Base-by-base conservation (phyloP, 1,140 invertebrate genomes). In the Trichoplusia ni region DNA sequence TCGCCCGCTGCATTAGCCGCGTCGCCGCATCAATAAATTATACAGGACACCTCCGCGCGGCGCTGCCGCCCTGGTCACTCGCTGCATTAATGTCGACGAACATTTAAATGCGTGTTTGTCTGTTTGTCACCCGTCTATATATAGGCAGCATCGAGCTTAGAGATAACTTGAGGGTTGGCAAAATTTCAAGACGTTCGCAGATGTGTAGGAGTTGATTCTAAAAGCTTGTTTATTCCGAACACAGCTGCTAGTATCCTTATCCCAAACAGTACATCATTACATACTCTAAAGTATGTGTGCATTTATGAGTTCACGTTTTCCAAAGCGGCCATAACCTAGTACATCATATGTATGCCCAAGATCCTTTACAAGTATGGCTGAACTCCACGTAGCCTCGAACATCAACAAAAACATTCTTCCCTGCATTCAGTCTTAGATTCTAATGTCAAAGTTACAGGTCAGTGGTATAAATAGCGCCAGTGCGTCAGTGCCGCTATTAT, bases 11-110 rank as follows among this genome's bases (percentile, higher is more conserved):
- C 86, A 89, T 89, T 89, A 89, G 86, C 76, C 63, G 66, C 79
- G 86, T 88, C 85, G 82, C 83, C 78, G 71, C 61, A 61, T 66
- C 77, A 75, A 84, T 89, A 87, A 89, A 85, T 89, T 84, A 88
- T 77, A 72, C 71, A 37, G 46, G 77, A 80, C 81, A 77, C 77
- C 77, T 80, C 77, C 71, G 61, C 70, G 68, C 72, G 62, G 63
- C 68, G 53, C 68, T 85, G 79, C 78, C 63, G 66, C 42, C 82
- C 77, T 80, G 79, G 80, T 84, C 73, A 74, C 72, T 77, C 67
- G 53, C 11, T 49, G 46, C 60, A 71, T 70, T 75, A 67, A 79
- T 73, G 69, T 70, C 42, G 59, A 53, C 42, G 31, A 18, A 47
- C 42, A 72, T 65, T 62, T 72, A 66, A 65, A 61, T 60, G 58